Conservation (phyloP, 1,140 invertebrate species). For the Batillaria attramentaria region DNA sequence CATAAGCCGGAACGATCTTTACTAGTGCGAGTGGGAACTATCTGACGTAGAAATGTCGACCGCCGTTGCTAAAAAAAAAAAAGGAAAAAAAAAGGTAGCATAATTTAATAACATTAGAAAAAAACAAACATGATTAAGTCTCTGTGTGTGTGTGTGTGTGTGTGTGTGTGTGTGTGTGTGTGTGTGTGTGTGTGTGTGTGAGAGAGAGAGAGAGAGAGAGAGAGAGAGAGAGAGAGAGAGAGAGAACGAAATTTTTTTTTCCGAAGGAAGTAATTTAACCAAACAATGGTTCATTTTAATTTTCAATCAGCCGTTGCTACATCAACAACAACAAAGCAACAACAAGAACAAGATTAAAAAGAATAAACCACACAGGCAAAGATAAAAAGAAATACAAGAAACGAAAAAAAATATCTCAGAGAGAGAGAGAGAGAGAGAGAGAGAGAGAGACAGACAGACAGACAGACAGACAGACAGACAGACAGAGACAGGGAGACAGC, state of each 20-base stretch:
- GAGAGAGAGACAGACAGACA: background rate
- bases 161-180: background rate
- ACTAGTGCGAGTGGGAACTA: too few relatives aligned
- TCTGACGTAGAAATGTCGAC: background rate
- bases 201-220: background rate
- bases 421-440: constrained; percentile 9
- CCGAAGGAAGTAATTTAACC: background rate
- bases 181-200: background rate
- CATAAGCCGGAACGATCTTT: too few relatives aligned
- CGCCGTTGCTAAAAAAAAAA: background rate
- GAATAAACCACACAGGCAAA: too few relatives aligned
- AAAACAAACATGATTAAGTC: background rate
- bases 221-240: background rate
- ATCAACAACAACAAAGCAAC: too few relatives aligned
- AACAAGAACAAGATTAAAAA: too few relatives aligned
- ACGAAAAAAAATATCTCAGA: background rate
- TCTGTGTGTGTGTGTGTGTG: background rate
- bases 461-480: background rate
- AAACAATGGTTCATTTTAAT: too few relatives aligned
- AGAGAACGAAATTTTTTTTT: background rate
- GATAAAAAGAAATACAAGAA: background rate
- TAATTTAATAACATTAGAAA: background rate
- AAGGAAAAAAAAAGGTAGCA: background rate
- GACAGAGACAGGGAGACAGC: background rate
- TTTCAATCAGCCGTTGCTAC: too few relatives aligned